phyloP scores from a whole-genome alignment of 2,113 vertebrate genomes.

The Rattus norvegicus region DNA sequence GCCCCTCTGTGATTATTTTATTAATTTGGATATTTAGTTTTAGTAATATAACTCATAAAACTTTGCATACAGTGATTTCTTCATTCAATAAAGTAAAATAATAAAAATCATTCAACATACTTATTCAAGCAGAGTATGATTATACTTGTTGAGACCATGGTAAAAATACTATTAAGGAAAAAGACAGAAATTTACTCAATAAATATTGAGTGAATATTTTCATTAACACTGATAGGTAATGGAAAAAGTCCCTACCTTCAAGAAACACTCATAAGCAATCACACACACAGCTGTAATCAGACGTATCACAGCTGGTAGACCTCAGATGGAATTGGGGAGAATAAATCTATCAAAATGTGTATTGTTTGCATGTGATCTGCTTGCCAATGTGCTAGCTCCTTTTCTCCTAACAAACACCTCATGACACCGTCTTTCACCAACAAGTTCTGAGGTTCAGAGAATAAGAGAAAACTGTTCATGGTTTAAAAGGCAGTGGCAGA shows the following conservation, averaged over 20 bases:
- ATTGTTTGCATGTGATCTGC: background rate
- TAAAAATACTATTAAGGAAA: background rate
- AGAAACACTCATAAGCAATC: background rate
- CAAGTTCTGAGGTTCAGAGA: background rate
- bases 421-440: background rate
- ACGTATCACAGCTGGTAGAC: background rate
- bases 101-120: background rate
- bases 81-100: constrained; percentile 6
- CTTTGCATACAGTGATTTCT: background rate
- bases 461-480: background rate
- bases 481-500: background rate
- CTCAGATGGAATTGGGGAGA: background rate
- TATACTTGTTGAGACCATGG: background rate
- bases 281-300: background rate
- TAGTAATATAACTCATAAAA: constrained; percentile 23
- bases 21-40: constrained; percentile 17
- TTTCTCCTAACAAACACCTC: background rate
- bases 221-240: background rate
- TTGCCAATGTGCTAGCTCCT: background rate
- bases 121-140: constrained; percentile 32
- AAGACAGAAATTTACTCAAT: background rate
- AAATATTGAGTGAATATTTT: background rate
- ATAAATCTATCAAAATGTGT: background rate
- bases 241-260: background rate
- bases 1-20: background rate